A percentile compares a stretch with the other conserved stretches of the same genome.
These are phyloP conservation scores for Limonius californicus DNA, from an alignment of 1,140 invertebrate species.

Conservation along the genomic window DNA sequence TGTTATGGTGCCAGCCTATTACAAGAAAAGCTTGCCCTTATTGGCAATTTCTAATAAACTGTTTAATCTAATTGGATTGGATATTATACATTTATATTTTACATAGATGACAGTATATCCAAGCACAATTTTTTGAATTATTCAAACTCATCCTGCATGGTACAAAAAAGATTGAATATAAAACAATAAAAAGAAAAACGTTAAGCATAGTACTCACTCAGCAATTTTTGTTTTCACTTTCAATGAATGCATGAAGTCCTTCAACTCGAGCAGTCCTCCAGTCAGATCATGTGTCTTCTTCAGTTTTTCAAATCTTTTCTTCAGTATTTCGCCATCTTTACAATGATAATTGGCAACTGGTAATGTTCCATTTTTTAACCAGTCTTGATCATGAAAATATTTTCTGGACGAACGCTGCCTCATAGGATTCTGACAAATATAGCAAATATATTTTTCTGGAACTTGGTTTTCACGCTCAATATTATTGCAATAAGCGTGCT, in stretches of 20 bases:
- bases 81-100: too few species aligned
- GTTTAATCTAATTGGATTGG: too few species aligned
- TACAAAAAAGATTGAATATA: too few species aligned
- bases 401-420: slow-evolving; percentile 65
- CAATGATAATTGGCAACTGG: slow-evolving; percentile 52
- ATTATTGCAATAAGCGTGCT: slow-evolving; percentile 84
- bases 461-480: slow-evolving; percentile 77
- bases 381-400: slow-evolving; percentile 82
- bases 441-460: slow-evolving; percentile 87
- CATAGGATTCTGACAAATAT: slow-evolving; percentile 76
- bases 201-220: too few species aligned
- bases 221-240: slow-evolving; percentile 74
- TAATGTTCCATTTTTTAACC: slow-evolving; percentile 77
- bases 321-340: slow-evolving; percentile 46
- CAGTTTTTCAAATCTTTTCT: slow-evolving; percentile 50
- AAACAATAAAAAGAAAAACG: too few species aligned
- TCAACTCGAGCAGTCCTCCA: slow-evolving; percentile 63
- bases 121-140: too few species aligned
- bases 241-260: slow-evolving; percentile 66
- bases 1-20: too few species aligned
- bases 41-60: too few species aligned
- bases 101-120: too few species aligned
- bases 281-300: slow-evolving; percentile 69
- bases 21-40: too few species aligned
- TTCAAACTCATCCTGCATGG: too few species aligned